These are phyloP conservation scores for Amorpha juglandis DNA, from an alignment of 2,888 invertebrate genomes.

Conservation along the genomic window DNA sequence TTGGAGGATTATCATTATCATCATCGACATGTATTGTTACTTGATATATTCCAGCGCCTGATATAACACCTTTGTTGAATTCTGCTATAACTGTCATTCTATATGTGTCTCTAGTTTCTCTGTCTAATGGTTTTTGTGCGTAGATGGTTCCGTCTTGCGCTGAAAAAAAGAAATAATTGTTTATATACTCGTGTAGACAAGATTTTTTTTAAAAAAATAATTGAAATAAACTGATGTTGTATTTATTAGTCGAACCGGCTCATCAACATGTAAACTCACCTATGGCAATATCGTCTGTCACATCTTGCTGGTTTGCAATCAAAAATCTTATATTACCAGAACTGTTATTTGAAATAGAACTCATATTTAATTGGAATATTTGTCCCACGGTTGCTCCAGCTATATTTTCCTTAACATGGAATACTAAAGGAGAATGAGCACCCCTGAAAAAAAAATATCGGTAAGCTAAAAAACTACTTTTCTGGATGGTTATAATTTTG, in stretches of 20 bases:
- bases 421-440: slow-evolving; percentile 88
- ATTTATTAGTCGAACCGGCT: not conserved
- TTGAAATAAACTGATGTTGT: not conserved
- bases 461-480: slow-evolving; percentile 6
- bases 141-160: slow-evolving; percentile 90
- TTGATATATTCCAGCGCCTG: slow-evolving; percentile 91
- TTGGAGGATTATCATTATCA: slow-evolving; percentile 94
- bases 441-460: slow-evolving; percentile 79
- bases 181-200: no score
- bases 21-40: slow-evolving; percentile 92
- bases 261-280: slow-evolving; percentile 66
- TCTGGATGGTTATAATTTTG: slow-evolving; percentile 33
- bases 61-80: slow-evolving; percentile 87
- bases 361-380: slow-evolving; percentile 85
- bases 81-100: slow-evolving; percentile 92
- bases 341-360: slow-evolving; percentile 56
- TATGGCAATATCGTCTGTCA: slow-evolving; percentile 90
- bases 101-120: slow-evolving; percentile 89
- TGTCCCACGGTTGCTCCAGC: slow-evolving; percentile 90
- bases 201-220: no score
- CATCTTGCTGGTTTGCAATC: slow-evolving; percentile 93
- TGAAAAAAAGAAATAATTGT: slow-evolving; percentile 41
- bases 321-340: slow-evolving; percentile 87
- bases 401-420: slow-evolving; percentile 90
- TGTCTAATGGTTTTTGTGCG: slow-evolving; percentile 89